phyloP scores from a whole-genome alignment of 2,797 vertebrate species.

The Sarcoramphus papa region DNA sequence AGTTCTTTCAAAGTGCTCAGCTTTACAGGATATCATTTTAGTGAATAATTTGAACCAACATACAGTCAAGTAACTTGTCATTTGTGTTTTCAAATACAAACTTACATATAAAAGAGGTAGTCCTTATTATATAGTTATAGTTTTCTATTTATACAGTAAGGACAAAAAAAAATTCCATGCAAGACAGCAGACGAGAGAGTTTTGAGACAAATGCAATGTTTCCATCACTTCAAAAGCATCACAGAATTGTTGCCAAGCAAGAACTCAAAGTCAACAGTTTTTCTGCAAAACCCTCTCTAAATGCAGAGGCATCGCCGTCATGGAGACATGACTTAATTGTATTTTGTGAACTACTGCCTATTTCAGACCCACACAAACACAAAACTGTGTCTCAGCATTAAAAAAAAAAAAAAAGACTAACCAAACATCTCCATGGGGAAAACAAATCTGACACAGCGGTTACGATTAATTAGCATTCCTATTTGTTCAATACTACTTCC shows the following conservation, averaged over 20 bases:
- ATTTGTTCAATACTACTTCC: slow-evolving; percentile 31
- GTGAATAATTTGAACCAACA: not conserved
- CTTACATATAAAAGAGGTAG: not conserved
- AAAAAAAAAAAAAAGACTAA: not conserved
- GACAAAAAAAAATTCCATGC: not conserved
- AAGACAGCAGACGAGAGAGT: not conserved
- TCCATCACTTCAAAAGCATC: not conserved
- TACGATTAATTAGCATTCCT: slow-evolving; percentile 31
- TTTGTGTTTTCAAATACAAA: not conserved
- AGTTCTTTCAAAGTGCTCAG: not conserved
- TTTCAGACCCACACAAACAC: not conserved
- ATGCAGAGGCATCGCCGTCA: not conserved
- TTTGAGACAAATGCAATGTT: not conserved
- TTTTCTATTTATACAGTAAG: not conserved
- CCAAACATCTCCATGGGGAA: not conserved
- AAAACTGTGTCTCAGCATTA: not conserved
- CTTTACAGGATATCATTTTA: not conserved
- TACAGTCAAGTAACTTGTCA: not conserved
- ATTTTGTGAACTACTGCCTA: not conserved
- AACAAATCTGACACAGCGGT: not conserved
- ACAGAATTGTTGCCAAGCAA: not conserved
- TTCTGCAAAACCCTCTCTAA: not conserved
- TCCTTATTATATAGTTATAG: not conserved
- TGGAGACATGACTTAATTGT: not conserved
- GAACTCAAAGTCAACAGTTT: not conserved